Base-by-base conservation (phyloP, 2,888 invertebrate genomes). In the Halictus quadricinctus region DNA sequence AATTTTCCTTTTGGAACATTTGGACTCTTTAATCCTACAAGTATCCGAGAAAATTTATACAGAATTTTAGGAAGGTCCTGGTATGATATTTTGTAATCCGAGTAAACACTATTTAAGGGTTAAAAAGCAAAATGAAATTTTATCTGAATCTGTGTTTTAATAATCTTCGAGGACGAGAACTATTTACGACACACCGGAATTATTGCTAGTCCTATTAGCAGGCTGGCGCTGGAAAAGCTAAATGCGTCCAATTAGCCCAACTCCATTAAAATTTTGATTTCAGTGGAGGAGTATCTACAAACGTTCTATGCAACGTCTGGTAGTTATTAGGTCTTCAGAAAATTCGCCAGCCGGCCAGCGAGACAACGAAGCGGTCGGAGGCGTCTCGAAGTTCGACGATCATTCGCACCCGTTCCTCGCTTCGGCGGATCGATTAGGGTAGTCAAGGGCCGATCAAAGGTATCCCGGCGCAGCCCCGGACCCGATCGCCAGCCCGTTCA, bases 381-480 rank as follows among this genome's bases (percentile, higher is more conserved):
- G 41, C 54, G 69, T 43, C 69, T 43, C 18, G 54, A 50, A 69
- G 54, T 77, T 50, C 50, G 41, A n/a, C 25, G 76, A 73, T n/a
- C 36, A 50, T 79, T 79, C 48, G 79, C 79, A 48, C 72, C 78
- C 54, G 48, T 60, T 12, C 70, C 50, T 13, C 64, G 13, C 29
- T 29, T 36, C 43, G 21, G 25, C 41, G 58, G 58, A 84, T 84
- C 84, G 73, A 83, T 79, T 78, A 77, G 54, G 41, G 54, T 29
- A 36, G 5, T 50, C 29, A 66, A 66, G 50, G 77, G 64, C 54
- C 60, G 76, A 74, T 70, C 76, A 76, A 80, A 83, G 79, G 76
- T 79, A 80, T 74, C 83, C 58, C 60, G 48, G 58, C 43, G 54
- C 77, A 25, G 25, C 43, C 54, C 72, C 25, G 15, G 41, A 41